Percentiles rank a stretch among this genome's conserved stretches.
Evolutionary conservation across 2,113 vertebrate genomes (phyloP).

Genomic region (Sus scrofa): DNA sequence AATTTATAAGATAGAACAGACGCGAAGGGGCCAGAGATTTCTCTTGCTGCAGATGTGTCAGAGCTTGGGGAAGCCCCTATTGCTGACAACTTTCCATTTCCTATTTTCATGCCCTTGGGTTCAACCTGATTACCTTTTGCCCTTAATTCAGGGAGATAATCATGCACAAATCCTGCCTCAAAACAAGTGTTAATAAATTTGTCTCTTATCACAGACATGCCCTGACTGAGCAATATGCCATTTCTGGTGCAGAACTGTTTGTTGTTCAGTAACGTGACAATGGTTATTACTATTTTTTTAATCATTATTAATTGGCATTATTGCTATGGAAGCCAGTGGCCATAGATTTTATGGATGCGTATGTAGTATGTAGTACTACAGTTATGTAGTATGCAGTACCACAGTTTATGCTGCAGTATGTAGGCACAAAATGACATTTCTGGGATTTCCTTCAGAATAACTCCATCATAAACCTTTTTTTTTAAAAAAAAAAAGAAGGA

Average conservation of each 20-base stretch:
- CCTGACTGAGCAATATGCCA: background rate
- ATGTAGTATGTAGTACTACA: background rate
- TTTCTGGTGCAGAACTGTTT: background rate
- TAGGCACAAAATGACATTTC: background rate
- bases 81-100: background rate
- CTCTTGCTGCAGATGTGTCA: background rate
- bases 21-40: background rate
- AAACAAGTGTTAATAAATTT: background rate
- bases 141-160: background rate
- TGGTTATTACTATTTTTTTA: background rate
- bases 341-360: background rate
- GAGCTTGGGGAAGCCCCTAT: background rate
- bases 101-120: background rate
- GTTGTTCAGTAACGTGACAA: background rate
- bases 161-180: background rate
- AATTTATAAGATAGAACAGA: background rate
- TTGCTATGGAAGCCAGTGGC: background rate
- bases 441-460: constrained; percentile 1
- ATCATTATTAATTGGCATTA: background rate
- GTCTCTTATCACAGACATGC: background rate
- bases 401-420: background rate
- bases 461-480: background rate
- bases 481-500: background rate
- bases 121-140: background rate
- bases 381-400: background rate